Evolutionary conservation across 2,797 vertebrate genomes (phyloP).

Genomic region (Discoglossus pictus): DNA sequence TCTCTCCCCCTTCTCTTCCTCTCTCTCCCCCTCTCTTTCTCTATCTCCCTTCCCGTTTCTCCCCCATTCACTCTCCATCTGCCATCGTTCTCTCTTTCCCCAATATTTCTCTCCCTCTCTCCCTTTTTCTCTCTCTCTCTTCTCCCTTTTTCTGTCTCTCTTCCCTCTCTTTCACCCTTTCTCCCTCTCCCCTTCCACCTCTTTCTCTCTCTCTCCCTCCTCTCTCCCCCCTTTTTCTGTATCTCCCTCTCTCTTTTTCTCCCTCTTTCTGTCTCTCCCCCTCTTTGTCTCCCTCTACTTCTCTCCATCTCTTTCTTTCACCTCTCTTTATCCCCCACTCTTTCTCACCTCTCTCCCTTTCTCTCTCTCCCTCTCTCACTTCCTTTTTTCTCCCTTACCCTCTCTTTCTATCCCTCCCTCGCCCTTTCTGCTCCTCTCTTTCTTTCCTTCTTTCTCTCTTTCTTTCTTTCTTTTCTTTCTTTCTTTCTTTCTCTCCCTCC

Average conservation of each 20-base stretch:
- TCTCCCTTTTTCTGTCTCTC: too few relatives aligned
- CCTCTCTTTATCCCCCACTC: neutral
- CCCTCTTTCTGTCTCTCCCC: neutral
- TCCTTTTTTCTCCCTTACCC: neutral
- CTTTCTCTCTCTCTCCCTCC: neutral
- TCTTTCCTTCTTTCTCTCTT: neutral
- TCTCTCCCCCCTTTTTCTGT: neutral
- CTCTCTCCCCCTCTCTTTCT: too few relatives aligned
- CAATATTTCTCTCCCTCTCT: too few relatives aligned
- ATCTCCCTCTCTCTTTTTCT: neutral
- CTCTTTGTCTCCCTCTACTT: too few relatives aligned
- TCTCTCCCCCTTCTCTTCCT: neutral
- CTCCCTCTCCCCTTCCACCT: neutral
- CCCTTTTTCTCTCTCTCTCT: too few relatives aligned
- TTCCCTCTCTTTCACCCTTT: too few relatives aligned
- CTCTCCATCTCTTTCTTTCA: neutral
- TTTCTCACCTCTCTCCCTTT: neutral
- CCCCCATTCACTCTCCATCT: neutral
- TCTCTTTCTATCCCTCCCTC: neutral
- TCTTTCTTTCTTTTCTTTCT: constrained; percentile 6
- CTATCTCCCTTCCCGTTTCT: too few relatives aligned
- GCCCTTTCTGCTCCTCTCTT: neutral
- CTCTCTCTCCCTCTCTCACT: neutral
- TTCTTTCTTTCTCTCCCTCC: neutral
- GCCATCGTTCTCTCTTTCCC: too few relatives aligned